Conservation (phyloP, 2,888 invertebrate genomes). For the Thumatha senex region DNA sequence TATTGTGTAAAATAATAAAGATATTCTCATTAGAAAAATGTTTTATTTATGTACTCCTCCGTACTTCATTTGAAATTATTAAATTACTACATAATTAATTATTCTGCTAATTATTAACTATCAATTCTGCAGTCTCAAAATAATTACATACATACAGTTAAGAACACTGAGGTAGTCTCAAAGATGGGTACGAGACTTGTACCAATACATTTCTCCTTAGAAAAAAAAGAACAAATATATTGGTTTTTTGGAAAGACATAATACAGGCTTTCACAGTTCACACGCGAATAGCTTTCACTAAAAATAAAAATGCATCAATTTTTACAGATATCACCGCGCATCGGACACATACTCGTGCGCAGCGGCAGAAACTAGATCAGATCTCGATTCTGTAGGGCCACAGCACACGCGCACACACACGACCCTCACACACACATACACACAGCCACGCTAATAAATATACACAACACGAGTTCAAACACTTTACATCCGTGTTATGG, state of each 20-base stretch:
- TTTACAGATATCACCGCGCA: slow-evolving; percentile 53
- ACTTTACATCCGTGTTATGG: slow-evolving; percentile 56
- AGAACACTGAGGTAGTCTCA: slow-evolving; percentile 74
- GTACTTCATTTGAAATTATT: slow-evolving; percentile 69
- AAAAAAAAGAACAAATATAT: slow-evolving; percentile 27
- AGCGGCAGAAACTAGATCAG: slow-evolving; percentile 53
- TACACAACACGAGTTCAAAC: slow-evolving; percentile 72
- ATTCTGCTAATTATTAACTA: slow-evolving; percentile 78
- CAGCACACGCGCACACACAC: slow-evolving; percentile 47
- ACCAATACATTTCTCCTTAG: slow-evolving; percentile 35
- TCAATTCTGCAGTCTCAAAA: slow-evolving; percentile 82
- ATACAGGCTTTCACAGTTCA: slow-evolving; percentile 43
- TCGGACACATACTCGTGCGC: slow-evolving; percentile 42
- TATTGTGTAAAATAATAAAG: slow-evolving; percentile 33
- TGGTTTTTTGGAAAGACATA: slow-evolving; percentile 49
- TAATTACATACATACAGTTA: slow-evolving; percentile 73
- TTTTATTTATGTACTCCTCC: slow-evolving; percentile 77
- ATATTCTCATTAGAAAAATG: slow-evolving; percentile 67
- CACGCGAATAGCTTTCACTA: slow-evolving; percentile 58
- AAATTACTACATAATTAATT: slow-evolving; percentile 74
- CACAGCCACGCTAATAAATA: slow-evolving; percentile 67
- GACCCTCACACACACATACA: slow-evolving; percentile 24
- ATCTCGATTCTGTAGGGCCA: slow-evolving; percentile 50
- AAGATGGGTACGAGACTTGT: slow-evolving; percentile 55
- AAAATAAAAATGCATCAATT: slow-evolving; percentile 77